These are phyloP conservation scores for Dolichoris vasculosae DNA, from an alignment of 1,140 invertebrate genomes.

Conservation along the genomic window DNA sequence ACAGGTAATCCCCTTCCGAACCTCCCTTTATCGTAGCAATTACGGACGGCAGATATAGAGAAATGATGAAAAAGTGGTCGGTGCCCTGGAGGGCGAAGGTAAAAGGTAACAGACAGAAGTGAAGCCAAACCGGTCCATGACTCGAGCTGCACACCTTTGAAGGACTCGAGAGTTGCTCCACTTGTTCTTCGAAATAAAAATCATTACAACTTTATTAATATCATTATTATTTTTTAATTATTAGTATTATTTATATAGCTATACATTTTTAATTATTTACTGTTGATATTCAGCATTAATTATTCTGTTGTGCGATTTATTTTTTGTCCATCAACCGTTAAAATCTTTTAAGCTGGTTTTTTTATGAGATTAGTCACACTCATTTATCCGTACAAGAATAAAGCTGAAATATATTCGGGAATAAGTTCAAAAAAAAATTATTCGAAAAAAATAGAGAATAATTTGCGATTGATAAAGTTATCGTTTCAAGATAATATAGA, in stretches of 20 bases:
- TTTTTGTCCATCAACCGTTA: neutral
- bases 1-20: neutral
- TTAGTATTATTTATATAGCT: neutral
- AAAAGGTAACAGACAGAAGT: neutral
- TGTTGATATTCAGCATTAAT: neutral
- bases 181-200: neutral
- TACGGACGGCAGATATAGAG: conserved; percentile 6
- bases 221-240: neutral
- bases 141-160: neutral
- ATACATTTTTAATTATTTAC: no score
- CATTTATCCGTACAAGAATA: neutral
- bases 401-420: neutral
- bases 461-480: neutral
- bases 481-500: neutral
- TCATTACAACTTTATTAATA: neutral
- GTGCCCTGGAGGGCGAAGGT: conserved; percentile 7
- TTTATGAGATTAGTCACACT: neutral
- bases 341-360: neutral
- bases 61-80: conserved; percentile 23
- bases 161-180: neutral
- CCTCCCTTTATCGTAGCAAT: conserved; percentile 13
- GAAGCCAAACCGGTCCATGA: conserved; percentile 2
- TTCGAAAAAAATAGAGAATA: neutral
- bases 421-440: neutral
- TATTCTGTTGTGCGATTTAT: neutral